Percentiles rank a stretch among this genome's conserved stretches.
phyloP scores from a whole-genome alignment of 64 coral and sea anemone genomes.

The Montipora sp. region DNA sequence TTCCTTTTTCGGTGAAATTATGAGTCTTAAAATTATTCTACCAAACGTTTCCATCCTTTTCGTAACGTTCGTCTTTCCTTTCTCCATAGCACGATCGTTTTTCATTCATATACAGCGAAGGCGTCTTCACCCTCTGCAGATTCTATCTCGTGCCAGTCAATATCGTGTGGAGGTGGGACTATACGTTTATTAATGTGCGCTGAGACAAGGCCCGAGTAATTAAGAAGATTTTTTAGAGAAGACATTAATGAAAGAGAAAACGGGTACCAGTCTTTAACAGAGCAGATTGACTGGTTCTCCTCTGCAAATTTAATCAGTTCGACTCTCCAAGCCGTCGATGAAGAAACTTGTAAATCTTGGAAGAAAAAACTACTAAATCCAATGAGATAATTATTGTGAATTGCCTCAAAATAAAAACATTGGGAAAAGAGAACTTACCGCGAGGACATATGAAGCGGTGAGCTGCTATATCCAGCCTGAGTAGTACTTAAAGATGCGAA shows the following conservation, averaged over 20 bases:
- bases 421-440: neutral
- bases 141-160: too few species aligned
- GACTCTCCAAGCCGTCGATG: neutral
- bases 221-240: neutral
- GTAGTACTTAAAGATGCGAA: neutral
- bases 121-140: too few species aligned
- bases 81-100: too few species aligned
- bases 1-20: too few species aligned
- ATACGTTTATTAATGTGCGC: too few species aligned
- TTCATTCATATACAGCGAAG: too few species aligned
- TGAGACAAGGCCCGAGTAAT: neutral
- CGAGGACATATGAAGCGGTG: neutral
- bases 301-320: slow-evolving; percentile 17
- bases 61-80: too few species aligned
- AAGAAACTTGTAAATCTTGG: neutral
- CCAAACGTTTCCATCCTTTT: too few species aligned
- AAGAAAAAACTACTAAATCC: neutral
- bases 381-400: neutral
- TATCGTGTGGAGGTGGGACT: too few species aligned
- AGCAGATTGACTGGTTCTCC: neutral
- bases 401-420: neutral
- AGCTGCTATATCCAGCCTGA: neutral
- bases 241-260: neutral
- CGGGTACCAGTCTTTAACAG: slow-evolving; percentile 12
- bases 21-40: too few species aligned